Evolutionary conservation across 2,113 vertebrate species (phyloP).

Genomic region (Mastomys coucha): DNA sequence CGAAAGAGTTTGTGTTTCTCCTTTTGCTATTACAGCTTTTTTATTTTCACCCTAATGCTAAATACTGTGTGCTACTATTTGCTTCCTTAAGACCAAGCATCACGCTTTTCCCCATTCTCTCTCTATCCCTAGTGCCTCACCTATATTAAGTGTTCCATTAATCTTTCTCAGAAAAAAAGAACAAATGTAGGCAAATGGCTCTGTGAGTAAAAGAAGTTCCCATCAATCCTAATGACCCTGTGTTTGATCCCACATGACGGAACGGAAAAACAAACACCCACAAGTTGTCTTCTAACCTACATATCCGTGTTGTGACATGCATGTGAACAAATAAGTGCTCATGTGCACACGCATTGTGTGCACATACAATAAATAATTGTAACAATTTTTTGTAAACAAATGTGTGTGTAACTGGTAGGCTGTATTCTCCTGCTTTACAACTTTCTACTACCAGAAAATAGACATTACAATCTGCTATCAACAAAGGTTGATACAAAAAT

Average conservation of each 20-base stretch:
- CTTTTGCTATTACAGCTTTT: not conserved
- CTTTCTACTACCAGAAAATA: slow-evolving; percentile 34
- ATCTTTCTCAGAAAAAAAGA: slow-evolving; percentile 3
- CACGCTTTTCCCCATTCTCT: not conserved
- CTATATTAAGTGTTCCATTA: not conserved
- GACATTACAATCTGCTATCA: not conserved
- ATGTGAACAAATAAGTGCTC: not conserved
- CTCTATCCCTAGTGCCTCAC: not conserved
- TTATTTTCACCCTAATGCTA: not conserved
- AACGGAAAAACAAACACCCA: not conserved
- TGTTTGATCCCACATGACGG: not conserved
- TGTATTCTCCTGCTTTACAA: not conserved
- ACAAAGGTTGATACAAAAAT: not conserved
- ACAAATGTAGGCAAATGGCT: not conserved
- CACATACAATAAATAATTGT: not conserved
- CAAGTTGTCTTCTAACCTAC: not conserved
- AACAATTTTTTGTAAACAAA: slow-evolving; percentile 7
- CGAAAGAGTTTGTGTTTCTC: not conserved
- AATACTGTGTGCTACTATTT: not conserved
- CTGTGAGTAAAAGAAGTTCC: not conserved
- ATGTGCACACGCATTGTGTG: too few relatives aligned
- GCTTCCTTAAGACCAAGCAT: not conserved
- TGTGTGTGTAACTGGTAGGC: not conserved
- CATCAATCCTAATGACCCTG: not conserved
- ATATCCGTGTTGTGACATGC: not conserved